Base-by-base conservation (phyloP, 2,888 invertebrate species). In the Caenorhabditis imperialis region DNA sequence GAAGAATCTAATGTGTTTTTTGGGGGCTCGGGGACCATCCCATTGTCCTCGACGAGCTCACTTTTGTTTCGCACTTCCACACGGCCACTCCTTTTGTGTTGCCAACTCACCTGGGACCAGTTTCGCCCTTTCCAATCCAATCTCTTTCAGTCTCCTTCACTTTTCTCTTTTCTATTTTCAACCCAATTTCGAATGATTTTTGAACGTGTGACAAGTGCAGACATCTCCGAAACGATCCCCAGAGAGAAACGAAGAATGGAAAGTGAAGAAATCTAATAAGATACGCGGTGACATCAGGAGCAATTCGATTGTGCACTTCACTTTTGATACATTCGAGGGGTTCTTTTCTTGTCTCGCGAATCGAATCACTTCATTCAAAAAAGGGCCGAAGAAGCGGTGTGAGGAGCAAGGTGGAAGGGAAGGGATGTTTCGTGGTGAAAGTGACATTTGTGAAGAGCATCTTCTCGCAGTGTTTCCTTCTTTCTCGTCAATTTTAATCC, bases 1-100 rank as follows among this genome's bases (percentile, higher is more conserved):
- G 38, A 18, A 23, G 30, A 22, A 63, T 65, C 48, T 65, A 65
- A 65, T 65, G 65, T 65, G 65, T 65, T 65, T 65, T 63, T 54
- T 30, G 7, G n/a, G 5, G 30, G 42, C 42, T 35, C 40, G 63
- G 30, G 48, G 40, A 35, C 42, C 40, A 50, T 47, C 33, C 42
- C 27, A 42, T 55, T 50, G 55, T 65, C 40, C 35, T 20, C 50
- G 30, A 42, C 25, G 40, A 40, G 55, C 44, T 50, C 53, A 53
- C 54, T 55, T 47, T 54, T 54, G 45, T 57, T 53, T 57, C 57
- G 44, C 69, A 53, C 54, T 58, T 60, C 69, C 69, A 67, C 67
- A 42, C 57, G 35, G 55, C 42, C 14, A 40, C 45, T 54, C 37
- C 69, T 35, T 55, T 61, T 67, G 57, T 67, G 35, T 51, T 50